Base-by-base conservation (phyloP, 1,140 invertebrate species). In the Rhagoletis zephyria region DNA sequence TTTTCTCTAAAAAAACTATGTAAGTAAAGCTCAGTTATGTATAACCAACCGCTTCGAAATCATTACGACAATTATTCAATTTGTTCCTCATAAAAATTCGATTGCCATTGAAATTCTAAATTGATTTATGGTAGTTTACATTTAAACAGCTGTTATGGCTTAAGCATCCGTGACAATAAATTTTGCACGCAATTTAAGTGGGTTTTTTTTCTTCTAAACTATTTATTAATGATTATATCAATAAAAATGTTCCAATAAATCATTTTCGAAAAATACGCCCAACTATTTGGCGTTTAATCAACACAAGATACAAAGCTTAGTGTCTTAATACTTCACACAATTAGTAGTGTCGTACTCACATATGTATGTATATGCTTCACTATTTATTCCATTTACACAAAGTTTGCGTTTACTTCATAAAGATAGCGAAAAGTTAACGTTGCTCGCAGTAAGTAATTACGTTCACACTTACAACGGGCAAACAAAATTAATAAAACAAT, bases 231-330 rank as follows among this genome's bases (percentile, higher is more conserved):
- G 16, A 81, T 51, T 19, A 19, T 19, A 81, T 3, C 16, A 81
- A 81, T 81, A 81, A 16, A 56, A 81, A 81, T 51, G 16, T 77
- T 81, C 16, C 19, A 81, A 81, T 51, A 81, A 81, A 81, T 81
- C 74, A 81, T 59, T 81, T 56, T 48, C 16, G 19, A 10, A 56
- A 12, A 48, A 10, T 14, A 30, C 9, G n/a, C 7, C 45, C 14
- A 81, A 3, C 14, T 42, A 40, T 45, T 70, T 12, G 40, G 19
- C 12, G 12, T 19, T 7, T 30, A 30, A 67, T 19, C 40, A 42
- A 45, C 14, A 45, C n/a, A 77, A 48, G 16, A 51, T 6, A 12
- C 12, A n/a, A 48, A 48, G 30, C 30, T 30, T 30, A 30, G 30
- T 74, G 12, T 45, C 70, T 77, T 77, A 48, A 48, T 4, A 16